Evolutionary conservation across 2,113 vertebrate species (phyloP), one percentile per base, ranked within the genome.

Genomic region (Gambusia holbrooki): DNA sequence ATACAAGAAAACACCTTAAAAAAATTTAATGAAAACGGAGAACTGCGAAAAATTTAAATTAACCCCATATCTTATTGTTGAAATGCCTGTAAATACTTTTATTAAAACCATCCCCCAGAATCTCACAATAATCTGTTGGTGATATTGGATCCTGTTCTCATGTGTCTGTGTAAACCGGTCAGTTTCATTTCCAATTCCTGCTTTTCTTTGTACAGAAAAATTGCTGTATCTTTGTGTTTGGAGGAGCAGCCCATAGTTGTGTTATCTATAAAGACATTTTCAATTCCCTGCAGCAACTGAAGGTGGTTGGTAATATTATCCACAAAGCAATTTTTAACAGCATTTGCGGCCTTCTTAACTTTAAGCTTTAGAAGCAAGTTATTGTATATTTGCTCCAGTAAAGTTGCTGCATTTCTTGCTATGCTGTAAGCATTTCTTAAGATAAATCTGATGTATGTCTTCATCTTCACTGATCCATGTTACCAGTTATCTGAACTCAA

Each of bases 361-460:
- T 40, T 64, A 63, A 51, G 60, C 54, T 73, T 68, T 67, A 66
- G 40, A 37, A 72, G 42, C 54, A 66, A 35, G 67, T 58, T 67
- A 63, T 30, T 19, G 33, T n/a, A 58, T 64, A 9, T 9, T 73
- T 76, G 1, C 60, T 73, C 73, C 35, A n/a, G 28, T 6, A 11
- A 68, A 4, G 76, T 63, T 71, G 37, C 35, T 51, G 28, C 62
- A 66, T 48, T 69, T 61, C 2, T 42, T 61, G 7, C 7, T 71
- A 61, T 72, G 48, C 61, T 80, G 17, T 14, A 63, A 77, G 60
- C 64, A 48, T 64, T 80, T 35, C 65, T 37, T 48, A 72, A 74
- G 29, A 83, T 42, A 72, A 77, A 76, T 80, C 27, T 74, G 64
- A 45, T 74, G 51, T 27, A 71, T 72, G 27, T 82, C 63, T 58